Evolutionary conservation across 1,140 invertebrate species (phyloP).

Genomic region (Pinna nobilis): DNA sequence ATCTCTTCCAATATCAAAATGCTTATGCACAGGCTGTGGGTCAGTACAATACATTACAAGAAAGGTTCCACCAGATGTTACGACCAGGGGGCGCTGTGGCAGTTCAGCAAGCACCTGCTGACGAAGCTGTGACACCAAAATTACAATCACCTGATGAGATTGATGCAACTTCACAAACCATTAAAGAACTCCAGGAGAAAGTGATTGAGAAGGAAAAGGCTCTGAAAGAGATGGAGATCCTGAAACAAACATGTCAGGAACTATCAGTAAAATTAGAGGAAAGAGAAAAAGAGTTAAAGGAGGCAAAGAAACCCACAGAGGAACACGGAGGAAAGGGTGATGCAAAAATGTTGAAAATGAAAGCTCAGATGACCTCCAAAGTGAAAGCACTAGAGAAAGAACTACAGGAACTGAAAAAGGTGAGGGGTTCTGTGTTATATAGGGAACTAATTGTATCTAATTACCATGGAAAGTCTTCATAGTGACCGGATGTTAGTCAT

Average conservation of each 20-base stretch:
- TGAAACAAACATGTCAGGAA: conserved; percentile 11
- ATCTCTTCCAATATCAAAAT: conserved; percentile 58
- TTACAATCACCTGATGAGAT: conserved; percentile 33
- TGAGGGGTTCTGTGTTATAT: too few species aligned
- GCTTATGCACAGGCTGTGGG: conserved; percentile 63
- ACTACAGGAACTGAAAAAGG: conserved; percentile 81
- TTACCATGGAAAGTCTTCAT: too few species aligned
- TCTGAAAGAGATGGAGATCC: conserved; percentile 25
- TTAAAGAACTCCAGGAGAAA: conserved; percentile 35
- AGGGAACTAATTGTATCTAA: too few species aligned
- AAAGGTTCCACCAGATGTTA: conserved; percentile 59
- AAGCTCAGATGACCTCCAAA: conserved; percentile 86
- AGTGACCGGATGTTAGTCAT: too few species aligned
- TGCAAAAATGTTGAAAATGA: conserved; percentile 85
- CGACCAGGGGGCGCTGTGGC: conserved; percentile 37
- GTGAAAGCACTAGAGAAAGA: conserved; percentile 89
- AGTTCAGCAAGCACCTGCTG: conserved; percentile 1
- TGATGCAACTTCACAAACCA: conserved; percentile 17
- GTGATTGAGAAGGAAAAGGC: conserved; percentile 44
- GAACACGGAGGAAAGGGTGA: conserved; percentile 38
- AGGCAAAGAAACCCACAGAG: conserved; percentile 27
- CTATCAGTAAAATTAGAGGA: conserved; percentile 9
- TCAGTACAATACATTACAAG: conserved; percentile 64
- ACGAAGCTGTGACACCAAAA: conserved; percentile 21
- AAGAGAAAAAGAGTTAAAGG: conserved; percentile 37